These are phyloP conservation scores for Caenorhabditis tropicalis DNA, from an alignment of 1,140 invertebrate genomes.

Conservation along the genomic window DNA sequence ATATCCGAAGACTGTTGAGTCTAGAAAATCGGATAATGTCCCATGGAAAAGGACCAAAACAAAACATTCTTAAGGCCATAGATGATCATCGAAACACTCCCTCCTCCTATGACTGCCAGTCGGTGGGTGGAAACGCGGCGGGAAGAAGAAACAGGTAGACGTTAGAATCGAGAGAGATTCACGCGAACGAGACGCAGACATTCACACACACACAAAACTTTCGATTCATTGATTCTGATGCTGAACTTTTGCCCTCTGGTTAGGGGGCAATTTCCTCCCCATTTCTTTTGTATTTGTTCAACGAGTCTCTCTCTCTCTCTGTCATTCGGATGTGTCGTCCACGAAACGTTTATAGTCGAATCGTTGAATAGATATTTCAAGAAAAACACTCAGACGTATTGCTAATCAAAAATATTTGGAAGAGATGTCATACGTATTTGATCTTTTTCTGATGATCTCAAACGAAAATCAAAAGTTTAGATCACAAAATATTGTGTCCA, in stretches of 20 bases:
- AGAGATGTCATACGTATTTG: background rate
- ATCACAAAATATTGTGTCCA: background rate
- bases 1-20: no score
- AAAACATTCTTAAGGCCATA: background rate
- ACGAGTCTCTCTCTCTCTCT: background rate
- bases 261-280: background rate
- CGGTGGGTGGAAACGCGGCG: background rate
- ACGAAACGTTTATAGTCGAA: no score
- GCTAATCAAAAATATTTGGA: background rate
- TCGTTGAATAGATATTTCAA: no score
- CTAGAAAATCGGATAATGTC: background rate
- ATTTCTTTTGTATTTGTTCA: conserved; percentile 1
- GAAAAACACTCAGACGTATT: no score
- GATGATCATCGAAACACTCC: conserved; percentile 25
- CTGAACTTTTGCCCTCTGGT: conserved; percentile 16
- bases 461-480: no score
- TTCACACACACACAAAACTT: background rate
- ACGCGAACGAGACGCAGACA: background rate
- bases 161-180: background rate
- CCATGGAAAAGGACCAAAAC: background rate
- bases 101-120: background rate
- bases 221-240: conserved; percentile 40
- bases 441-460: no score
- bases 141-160: conserved; percentile 28
- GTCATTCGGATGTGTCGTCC: no score